Conservation (phyloP, 2,113 vertebrate genomes). For the Oreochromis tanganicae region DNA sequence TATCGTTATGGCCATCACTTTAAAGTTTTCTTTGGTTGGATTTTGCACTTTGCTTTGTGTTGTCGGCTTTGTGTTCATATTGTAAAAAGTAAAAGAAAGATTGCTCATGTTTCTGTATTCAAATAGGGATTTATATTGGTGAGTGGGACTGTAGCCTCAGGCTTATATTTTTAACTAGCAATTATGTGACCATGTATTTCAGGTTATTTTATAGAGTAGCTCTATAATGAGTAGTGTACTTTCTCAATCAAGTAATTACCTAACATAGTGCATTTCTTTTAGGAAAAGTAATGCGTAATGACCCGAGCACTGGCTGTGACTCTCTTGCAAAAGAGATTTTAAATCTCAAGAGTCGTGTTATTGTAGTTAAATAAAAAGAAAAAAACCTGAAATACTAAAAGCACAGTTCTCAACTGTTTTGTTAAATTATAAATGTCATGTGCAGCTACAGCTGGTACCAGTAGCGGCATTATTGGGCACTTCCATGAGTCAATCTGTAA, state of each 20-base stretch:
- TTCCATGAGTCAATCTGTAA: not conserved
- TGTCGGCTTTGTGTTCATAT: not conserved
- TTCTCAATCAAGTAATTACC: not conserved
- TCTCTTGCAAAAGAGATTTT: not conserved
- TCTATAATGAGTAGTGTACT: not conserved
- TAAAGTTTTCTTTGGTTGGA: not conserved
- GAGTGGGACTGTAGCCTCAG: not conserved
- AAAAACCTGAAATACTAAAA: not conserved
- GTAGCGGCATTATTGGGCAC: not conserved
- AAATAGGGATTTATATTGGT: not conserved
- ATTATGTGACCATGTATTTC: not conserved
- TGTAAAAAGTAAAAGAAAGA: not conserved
- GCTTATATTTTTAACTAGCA: not conserved
- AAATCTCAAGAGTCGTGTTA: not conserved
- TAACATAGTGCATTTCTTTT: not conserved
- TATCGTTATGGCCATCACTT: not conserved
- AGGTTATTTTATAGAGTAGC: not conserved
- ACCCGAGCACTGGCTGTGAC: not conserved
- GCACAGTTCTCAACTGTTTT: not conserved
- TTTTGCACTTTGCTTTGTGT: not conserved
- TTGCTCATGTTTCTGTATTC: not conserved
- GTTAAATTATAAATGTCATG: not conserved
- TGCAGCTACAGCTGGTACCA: not conserved
- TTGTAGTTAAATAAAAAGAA: not conserved
- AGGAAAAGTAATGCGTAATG: not conserved